These are phyloP conservation scores for Papilio dardanus DNA, from an alignment of 1,140 invertebrate species.

Conservation along the genomic window DNA sequence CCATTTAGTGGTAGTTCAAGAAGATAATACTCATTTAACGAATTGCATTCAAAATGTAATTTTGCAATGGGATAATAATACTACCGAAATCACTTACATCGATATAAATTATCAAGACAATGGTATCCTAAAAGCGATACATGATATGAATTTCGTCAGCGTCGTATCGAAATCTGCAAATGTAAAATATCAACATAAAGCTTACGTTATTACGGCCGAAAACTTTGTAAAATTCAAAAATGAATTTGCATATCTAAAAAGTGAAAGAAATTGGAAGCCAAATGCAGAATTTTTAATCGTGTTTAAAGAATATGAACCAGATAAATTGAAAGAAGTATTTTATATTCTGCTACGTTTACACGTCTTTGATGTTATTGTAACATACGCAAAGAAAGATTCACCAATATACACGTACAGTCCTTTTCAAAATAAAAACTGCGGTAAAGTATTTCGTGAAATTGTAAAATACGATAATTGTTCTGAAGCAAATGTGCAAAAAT, in stretches of 20 bases:
- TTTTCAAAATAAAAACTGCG: constrained; percentile 19
- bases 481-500: neutral
- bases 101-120: constrained; percentile 17
- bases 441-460: neutral
- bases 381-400: neutral
- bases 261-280: neutral
- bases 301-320: neutral
- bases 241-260: neutral
- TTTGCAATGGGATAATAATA: neutral
- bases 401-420: constrained; percentile 11
- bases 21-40: neutral
- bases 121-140: neutral
- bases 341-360: too few relatives aligned
- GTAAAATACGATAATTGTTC: neutral
- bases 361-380: too few relatives aligned
- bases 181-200: neutral
- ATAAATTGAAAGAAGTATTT: too few relatives aligned
- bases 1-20: neutral
- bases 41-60: constrained; percentile 19
- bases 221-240: neutral
- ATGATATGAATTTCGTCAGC: constrained; percentile 4
- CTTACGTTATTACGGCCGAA: neutral
- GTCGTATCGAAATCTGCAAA: constrained; percentile 5
- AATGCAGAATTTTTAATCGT: constrained; percentile 5
- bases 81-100: neutral